Percentiles rank a stretch among this genome's conserved stretches.
phyloP scores from a whole-genome alignment of 2,113 vertebrate species.

The Sterrhoptilus dennistouni region DNA sequence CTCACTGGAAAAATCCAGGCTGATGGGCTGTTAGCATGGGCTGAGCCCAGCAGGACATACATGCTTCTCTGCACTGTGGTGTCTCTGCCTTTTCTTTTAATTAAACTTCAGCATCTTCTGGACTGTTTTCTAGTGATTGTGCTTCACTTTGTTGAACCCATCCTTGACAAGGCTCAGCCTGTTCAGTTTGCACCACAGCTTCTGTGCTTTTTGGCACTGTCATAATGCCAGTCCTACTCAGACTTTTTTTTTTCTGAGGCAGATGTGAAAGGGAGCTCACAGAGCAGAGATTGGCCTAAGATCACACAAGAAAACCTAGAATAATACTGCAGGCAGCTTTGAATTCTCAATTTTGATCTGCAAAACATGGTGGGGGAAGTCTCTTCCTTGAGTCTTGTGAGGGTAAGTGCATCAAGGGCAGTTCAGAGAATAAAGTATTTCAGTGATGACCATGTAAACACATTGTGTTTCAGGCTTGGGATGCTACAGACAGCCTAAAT shows the following conservation, averaged over 20 bases:
- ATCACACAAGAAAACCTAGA: not conserved
- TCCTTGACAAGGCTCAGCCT: not conserved
- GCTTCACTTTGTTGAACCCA: not conserved
- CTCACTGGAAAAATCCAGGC: not conserved
- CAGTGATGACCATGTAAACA: not conserved
- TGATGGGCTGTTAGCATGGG: not conserved
- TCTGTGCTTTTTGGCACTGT: not conserved
- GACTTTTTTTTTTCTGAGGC: not conserved
- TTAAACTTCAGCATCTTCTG: not conserved
- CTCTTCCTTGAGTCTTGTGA: not conserved
- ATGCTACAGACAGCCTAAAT: not conserved
- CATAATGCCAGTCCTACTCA: not conserved
- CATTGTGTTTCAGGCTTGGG: not conserved
- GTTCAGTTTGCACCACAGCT: not conserved
- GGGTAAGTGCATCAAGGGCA: not conserved
- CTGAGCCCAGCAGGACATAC: not conserved
- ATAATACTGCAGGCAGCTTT: not conserved
- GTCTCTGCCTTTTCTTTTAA: not conserved
- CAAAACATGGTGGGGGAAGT: fast-evolving
- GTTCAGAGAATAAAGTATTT: not conserved
- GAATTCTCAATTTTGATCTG: not conserved
- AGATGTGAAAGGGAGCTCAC: not conserved
- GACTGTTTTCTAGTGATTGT: not conserved
- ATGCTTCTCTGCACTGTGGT: not conserved
- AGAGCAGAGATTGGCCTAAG: not conserved